A percentile compares a stretch with the other conserved stretches of the same genome.
Conservation (phyloP, 2,797 vertebrate genomes). For the Numenius phaeopus region DNA sequence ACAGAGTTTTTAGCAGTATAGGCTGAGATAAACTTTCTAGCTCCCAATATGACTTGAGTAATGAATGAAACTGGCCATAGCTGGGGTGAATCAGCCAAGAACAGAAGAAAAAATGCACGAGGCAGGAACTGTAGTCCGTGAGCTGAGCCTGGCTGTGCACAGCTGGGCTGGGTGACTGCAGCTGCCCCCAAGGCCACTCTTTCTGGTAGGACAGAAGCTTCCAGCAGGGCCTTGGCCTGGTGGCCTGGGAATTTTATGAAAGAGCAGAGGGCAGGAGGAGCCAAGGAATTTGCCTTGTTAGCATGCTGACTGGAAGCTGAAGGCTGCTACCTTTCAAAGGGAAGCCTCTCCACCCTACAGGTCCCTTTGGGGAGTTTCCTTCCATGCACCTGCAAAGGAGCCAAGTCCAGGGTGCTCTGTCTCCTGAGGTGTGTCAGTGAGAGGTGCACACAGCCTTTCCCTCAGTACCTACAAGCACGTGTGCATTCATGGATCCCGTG, state of each 20-base stretch:
- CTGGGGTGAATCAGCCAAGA: neutral
- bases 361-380: neutral
- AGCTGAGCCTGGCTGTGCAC: neutral
- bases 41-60: neutral
- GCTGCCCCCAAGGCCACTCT: rapidly evolving
- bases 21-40: neutral
- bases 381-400: neutral
- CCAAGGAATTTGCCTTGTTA: neutral
- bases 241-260: neutral
- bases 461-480: rapidly evolving
- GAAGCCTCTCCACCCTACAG: neutral
- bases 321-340: neutral
- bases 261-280: neutral
- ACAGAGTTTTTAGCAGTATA: neutral
- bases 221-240: neutral
- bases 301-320: neutral
- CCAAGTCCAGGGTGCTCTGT: neutral
- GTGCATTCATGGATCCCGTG: neutral
- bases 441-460: neutral
- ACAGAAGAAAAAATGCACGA: neutral
- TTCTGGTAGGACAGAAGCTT: neutral
- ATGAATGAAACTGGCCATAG: neutral
- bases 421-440: neutral
- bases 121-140: rapidly evolving
- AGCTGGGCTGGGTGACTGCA: neutral